Evolutionary conservation across 1,140 invertebrate species (phyloP).

Genomic region (Zaprionus lachaisei): DNA sequence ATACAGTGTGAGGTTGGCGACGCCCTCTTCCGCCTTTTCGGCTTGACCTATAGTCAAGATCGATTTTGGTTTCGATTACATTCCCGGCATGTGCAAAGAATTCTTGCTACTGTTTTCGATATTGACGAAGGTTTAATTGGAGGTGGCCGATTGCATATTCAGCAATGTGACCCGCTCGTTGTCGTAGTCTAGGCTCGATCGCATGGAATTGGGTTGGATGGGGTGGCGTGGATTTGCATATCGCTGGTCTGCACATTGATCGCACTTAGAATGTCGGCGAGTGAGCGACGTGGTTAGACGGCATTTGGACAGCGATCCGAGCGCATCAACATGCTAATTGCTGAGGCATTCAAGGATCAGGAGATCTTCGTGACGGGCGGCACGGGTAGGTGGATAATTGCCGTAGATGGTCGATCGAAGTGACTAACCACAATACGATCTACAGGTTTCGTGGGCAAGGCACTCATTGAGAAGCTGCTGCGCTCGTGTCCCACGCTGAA

Average conservation of each 20-base stretch:
- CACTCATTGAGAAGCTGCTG: conserved; percentile 94
- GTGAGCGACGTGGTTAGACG: conserved; percentile 2
- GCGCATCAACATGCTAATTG: conserved; percentile 71
- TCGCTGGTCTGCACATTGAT: background rate
- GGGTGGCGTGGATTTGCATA: conserved; percentile 32
- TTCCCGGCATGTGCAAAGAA: background rate
- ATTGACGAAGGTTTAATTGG: background rate
- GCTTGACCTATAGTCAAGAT: too few relatives aligned
- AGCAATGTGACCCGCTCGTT: conserved; percentile 37
- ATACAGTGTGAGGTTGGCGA: too few relatives aligned
- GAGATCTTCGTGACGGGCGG: conserved; percentile 89
- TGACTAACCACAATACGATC: background rate
- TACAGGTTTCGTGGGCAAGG: conserved; percentile 93
- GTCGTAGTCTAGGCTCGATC: background rate
- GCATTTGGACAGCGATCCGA: conserved; percentile 37
- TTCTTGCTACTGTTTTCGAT: background rate
- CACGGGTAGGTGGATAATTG: conserved; percentile 83
- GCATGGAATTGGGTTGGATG: conserved; percentile 1
- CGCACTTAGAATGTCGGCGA: background rate
- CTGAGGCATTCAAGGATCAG: conserved; percentile 86
- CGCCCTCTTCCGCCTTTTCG: too few relatives aligned
- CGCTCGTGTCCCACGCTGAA: conserved; percentile 89
- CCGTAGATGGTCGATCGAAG: background rate
- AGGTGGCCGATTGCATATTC: conserved; percentile 50
- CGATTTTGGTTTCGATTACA: background rate